phyloP scores from a whole-genome alignment of 2,113 vertebrate species.

The Sapajus apella region DNA sequence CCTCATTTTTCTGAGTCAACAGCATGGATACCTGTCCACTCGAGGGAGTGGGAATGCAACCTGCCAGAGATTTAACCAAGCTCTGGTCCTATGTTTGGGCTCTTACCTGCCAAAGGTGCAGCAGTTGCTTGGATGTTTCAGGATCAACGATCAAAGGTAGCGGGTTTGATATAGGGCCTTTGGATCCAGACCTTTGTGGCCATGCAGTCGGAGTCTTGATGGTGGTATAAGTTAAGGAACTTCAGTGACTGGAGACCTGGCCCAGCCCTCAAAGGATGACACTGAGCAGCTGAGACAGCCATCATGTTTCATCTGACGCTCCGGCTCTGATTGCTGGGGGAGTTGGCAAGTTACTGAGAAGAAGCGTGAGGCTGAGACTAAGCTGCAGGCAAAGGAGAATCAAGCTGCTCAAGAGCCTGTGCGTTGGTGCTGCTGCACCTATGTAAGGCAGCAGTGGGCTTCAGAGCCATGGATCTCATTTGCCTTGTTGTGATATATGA shows the following conservation, averaged over 20 bases:
- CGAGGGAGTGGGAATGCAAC: neutral
- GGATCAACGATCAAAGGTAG: neutral
- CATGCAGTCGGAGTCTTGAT: no score
- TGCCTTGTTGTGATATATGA: neutral
- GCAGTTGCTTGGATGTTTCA: neutral
- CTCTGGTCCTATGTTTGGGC: neutral
- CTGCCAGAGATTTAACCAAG: neutral
- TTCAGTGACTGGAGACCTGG: neutral
- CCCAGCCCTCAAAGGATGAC: neutral
- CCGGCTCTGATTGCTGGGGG: accelerated
- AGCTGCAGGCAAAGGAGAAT: no score
- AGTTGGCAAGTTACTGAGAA: neutral
- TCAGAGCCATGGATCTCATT: accelerated
- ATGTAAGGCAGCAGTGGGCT: accelerated
- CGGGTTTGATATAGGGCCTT: neutral
- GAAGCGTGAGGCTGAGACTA: neutral
- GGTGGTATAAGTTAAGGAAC: neutral
- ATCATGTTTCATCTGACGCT: accelerated
- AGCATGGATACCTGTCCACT: neutral
- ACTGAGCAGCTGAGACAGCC: accelerated
- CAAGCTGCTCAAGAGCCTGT: neutral
- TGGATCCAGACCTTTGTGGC: neutral
- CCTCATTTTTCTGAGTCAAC: neutral
- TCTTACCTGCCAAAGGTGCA: neutral
- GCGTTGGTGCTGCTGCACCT: accelerated